phyloP scores from a whole-genome alignment of 2,888 invertebrate species.

The Rhingia campestris region DNA sequence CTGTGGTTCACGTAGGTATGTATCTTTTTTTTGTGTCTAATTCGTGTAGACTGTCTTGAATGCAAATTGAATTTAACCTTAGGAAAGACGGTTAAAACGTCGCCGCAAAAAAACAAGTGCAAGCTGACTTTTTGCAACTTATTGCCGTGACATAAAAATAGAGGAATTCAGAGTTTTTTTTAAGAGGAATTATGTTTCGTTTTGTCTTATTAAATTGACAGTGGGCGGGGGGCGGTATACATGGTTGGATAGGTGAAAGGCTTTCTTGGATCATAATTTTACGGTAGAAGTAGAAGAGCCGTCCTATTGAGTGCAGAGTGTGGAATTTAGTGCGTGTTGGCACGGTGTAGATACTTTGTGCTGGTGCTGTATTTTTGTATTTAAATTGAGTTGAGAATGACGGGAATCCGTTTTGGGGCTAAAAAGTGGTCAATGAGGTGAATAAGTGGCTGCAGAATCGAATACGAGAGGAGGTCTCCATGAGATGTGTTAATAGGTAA shows the following conservation, averaged over 20 bases:
- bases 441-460: slow-evolving; percentile 9
- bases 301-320: slow-evolving; percentile 43
- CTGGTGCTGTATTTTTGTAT: neutral
- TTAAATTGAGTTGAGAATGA: neutral
- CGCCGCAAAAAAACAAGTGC: slow-evolving; percentile 34
- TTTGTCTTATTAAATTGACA: slow-evolving; percentile 29
- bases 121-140: slow-evolving; percentile 36
- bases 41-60: slow-evolving; percentile 43
- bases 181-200: slow-evolving; percentile 21
- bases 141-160: slow-evolving; percentile 68
- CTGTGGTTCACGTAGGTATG: neutral
- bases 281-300: slow-evolving; percentile 33
- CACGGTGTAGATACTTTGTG: neutral
- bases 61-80: slow-evolving; percentile 68
- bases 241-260: slow-evolving; percentile 14
- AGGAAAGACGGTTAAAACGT: slow-evolving; percentile 46
- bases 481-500: slow-evolving; percentile 28
- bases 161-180: slow-evolving; percentile 41
- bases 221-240: neutral
- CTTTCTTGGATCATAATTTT: slow-evolving; percentile 31
- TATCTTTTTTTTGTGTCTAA: slow-evolving; percentile 2
- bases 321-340: slow-evolving; percentile 13
- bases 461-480: neutral
- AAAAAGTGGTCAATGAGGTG: slow-evolving; percentile 14
- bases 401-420: neutral